Percentiles rank a stretch among this genome's conserved stretches.
These are phyloP conservation scores for Mechanitis messenoides DNA, from an alignment of 2,888 invertebrate species.

Conservation along the genomic window DNA sequence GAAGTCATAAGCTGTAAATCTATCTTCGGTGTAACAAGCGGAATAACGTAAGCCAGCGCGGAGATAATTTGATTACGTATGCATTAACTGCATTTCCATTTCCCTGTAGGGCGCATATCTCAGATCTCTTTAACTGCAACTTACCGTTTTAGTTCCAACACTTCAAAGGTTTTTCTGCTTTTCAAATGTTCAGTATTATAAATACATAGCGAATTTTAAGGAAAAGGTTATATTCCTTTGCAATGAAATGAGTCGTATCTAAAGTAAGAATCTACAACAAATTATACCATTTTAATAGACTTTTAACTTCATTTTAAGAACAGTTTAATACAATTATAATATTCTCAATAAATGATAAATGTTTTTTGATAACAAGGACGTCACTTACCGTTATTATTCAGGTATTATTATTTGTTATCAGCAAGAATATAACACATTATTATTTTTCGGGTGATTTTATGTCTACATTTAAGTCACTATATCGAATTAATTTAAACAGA, in stretches of 20 bases:
- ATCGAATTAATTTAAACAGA: too few relatives aligned
- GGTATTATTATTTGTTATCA: too few relatives aligned
- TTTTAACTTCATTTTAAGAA: neutral
- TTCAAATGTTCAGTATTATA: neutral
- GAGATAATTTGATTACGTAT: conserved; percentile 72
- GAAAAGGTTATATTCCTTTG: too few relatives aligned
- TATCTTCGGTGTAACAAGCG: conserved; percentile 32
- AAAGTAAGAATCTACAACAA: neutral
- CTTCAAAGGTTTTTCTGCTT: conserved; percentile 8
- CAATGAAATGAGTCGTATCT: too few relatives aligned
- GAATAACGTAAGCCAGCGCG: conserved; percentile 32
- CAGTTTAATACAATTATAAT: too few relatives aligned
- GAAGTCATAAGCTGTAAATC: neutral
- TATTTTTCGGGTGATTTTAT: conserved; percentile 21
- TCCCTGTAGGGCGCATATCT: conserved; percentile 49
- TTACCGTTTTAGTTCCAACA: conserved; percentile 23
- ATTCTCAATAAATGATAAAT: too few relatives aligned
- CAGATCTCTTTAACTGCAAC: conserved; percentile 50
- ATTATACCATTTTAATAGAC: too few relatives aligned
- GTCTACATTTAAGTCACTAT: too few relatives aligned
- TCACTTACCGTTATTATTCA: too few relatives aligned
- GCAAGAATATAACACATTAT: too few relatives aligned
- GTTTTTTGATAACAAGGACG: too few relatives aligned
- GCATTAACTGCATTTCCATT: conserved; percentile 73
- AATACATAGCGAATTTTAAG: too few relatives aligned